Evolutionary conservation across 2,113 vertebrate genomes (phyloP).

Genomic region (Climacteris rufus): DNA sequence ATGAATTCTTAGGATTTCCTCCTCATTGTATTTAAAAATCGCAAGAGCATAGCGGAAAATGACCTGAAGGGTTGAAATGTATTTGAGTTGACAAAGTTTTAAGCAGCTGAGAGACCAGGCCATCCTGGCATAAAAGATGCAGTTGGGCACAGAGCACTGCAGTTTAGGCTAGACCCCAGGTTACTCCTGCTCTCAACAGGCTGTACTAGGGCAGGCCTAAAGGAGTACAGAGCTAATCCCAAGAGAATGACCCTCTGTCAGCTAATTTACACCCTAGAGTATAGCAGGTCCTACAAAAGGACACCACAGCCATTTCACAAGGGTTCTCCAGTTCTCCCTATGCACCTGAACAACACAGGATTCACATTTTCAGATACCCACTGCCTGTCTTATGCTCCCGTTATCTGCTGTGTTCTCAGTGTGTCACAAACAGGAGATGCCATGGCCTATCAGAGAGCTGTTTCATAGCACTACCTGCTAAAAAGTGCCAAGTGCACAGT

Average conservation of each 20-base stretch:
- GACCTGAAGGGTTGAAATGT: slow-evolving; percentile 76
- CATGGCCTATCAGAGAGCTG: neutral
- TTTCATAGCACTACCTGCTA: neutral
- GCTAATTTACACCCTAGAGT: neutral
- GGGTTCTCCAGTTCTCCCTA: neutral
- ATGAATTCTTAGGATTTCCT: slow-evolving; percentile 85
- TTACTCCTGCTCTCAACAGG: neutral
- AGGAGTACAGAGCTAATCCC: neutral
- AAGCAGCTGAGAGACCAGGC: neutral
- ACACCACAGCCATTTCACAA: neutral
- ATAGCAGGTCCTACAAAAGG: neutral
- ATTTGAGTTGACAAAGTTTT: neutral
- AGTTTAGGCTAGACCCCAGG: neutral
- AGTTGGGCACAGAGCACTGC: neutral
- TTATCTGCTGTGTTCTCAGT: neutral
- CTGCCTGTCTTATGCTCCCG: neutral
- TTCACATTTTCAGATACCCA: neutral
- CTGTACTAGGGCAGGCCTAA: neutral
- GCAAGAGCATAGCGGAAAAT: slow-evolving; percentile 93
- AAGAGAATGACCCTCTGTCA: neutral
- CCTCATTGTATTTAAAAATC: slow-evolving; percentile 93
- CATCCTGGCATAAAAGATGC: neutral
- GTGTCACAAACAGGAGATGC: neutral
- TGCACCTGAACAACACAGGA: neutral
- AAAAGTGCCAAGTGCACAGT: neutral